Conservation (phyloP, 2,888 invertebrate genomes). For the Celastrina argiolus region DNA sequence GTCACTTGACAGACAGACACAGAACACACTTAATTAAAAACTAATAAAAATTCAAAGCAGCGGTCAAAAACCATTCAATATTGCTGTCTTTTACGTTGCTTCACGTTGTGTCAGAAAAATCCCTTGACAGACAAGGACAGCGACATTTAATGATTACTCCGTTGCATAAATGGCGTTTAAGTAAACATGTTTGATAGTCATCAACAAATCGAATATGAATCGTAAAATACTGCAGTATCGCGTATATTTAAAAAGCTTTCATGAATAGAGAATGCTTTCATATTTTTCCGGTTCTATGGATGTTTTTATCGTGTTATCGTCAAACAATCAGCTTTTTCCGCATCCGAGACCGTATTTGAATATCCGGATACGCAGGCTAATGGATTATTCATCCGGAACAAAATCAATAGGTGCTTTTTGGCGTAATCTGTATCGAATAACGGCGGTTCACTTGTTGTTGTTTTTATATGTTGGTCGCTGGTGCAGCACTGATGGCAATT, state of each 20-base stretch:
- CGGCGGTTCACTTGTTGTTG: constrained; percentile 21
- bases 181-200: too few relatives aligned
- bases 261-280: not conserved
- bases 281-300: not conserved
- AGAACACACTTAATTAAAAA: too few relatives aligned
- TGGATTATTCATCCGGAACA: constrained; percentile 39
- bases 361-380: constrained; percentile 32
- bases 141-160: too few relatives aligned
- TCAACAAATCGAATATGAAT: too few relatives aligned
- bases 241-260: not conserved
- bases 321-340: constrained; percentile 26
- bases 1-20: too few relatives aligned
- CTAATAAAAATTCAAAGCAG: too few relatives aligned
- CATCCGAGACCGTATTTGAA: constrained; percentile 33
- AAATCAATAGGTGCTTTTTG: constrained; percentile 40
- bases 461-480: not conserved
- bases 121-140: too few relatives aligned
- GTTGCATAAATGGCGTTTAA: too few relatives aligned
- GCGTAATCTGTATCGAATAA: constrained; percentile 35
- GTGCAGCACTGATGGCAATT: not conserved
- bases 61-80: too few relatives aligned
- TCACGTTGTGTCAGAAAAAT: too few relatives aligned
- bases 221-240: not conserved
- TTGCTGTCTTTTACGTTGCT: too few relatives aligned
- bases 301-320: constrained; percentile 21